A percentile compares a stretch with the other conserved stretches of the same genome.
These are phyloP conservation scores for Ctenodactylus gundi DNA, from an alignment of 2,113 vertebrate genomes.

Conservation along the genomic window DNA sequence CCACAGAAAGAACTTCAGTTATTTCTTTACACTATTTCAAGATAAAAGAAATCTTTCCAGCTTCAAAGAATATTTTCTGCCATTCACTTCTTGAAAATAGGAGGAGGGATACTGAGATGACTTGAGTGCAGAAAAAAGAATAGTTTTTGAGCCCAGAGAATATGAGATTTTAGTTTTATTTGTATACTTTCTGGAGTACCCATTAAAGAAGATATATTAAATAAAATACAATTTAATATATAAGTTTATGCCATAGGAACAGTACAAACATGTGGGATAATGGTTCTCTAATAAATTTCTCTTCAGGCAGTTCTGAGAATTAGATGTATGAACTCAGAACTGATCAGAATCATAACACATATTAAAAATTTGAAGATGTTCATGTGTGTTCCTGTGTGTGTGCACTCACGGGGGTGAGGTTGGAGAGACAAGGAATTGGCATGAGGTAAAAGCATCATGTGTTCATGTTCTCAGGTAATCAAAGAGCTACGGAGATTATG, in stretches of 20 bases:
- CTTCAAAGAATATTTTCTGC: conserved; percentile 52
- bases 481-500: not conserved
- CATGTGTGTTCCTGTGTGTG: not conserved
- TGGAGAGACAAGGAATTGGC: not conserved
- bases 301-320: not conserved
- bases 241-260: conserved; percentile 10
- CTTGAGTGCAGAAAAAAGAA: not conserved
- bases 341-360: not conserved
- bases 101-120: conserved; percentile 21
- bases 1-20: conserved; percentile 23
- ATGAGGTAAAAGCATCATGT: not conserved
- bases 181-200: not conserved
- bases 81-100: conserved; percentile 45
- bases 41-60: conserved; percentile 9
- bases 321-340: not conserved
- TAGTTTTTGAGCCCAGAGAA: conserved; percentile 10
- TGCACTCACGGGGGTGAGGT: rapidly evolving
- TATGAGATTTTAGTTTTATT: conserved; percentile 2
- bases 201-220: not conserved
- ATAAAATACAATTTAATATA: conserved; percentile 43
- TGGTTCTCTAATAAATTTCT: conserved; percentile 32
- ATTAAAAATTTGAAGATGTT: not conserved
- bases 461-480: not conserved
- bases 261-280: not conserved
- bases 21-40: conserved; percentile 48